Evolutionary conservation across 2,888 invertebrate species (phyloP), one percentile per base, ranked within the genome.

Genomic region (Gastrophysa polygoni): DNA sequence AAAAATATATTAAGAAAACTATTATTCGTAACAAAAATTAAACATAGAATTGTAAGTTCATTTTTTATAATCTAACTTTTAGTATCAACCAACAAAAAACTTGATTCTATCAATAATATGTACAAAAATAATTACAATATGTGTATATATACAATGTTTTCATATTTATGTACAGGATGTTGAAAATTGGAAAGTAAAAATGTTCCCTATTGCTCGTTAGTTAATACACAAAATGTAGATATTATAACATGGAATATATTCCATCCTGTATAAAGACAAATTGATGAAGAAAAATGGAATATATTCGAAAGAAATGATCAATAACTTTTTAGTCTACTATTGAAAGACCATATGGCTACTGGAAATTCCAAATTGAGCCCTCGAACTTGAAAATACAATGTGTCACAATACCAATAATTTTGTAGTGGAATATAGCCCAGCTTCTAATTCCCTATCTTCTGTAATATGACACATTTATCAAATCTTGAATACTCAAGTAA

Each of bases 41-140:
- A 68, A 66, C 63, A 66, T 48, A 56, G 61, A 57, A 59, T 58
- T 65, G 57, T 59, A 58, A 58, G 43, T 62, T n/a, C n/a, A n/a
- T n/a, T n/a, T n/a, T n/a, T 49, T 60, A 61, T 63, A 57, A 59
- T 47, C 60, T 60, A 60, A 51, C 32, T 46, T 47, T 57, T 52
- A 58, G 47, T 46, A 43, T 49, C 51, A 28, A 56, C 56, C 50
- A 62, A 65, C 59, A 62, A 57, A 65, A 59, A 57, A 58, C 20
- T 57, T 29, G 21, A 58, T 57, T 64, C 44, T 44, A 57, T 61
- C 60, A 61, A 61, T 55, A 49, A 56, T 67, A 67, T 67, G 55
- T 67, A 67, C 67, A 67, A 67, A 64, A 65, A 64, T 67, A 64
- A 67, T 64, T 66, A 67, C 67, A 67, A 60, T 61, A 58, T 61